Evolutionary conservation across 2,113 vertebrate species (phyloP), one percentile per base, ranked within the genome.

Genomic region (Gopherus evgoodei): DNA sequence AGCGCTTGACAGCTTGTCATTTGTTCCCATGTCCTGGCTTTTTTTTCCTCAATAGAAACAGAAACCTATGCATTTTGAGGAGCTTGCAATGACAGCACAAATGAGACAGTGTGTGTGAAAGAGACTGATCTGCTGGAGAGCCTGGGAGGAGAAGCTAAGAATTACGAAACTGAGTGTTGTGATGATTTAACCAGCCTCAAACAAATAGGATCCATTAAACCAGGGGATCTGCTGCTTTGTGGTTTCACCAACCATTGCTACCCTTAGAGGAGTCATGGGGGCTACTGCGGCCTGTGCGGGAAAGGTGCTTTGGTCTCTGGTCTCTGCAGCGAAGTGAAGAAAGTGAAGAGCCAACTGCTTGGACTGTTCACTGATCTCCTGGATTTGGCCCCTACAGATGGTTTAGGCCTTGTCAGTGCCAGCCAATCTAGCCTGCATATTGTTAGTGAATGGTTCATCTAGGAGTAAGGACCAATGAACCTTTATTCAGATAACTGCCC

Each of bases 1-100:
- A 95, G 2, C 1, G 86, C 89, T 94, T 95, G 94, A 97, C 90
- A 96, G 82, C 75, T 96, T 84, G 95, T 97, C 11, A 89, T 96
- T 96, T 95, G 84, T 92, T 94, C 50, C 91, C 24, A 54, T 57
- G 81, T 65, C 82, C 94, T 52, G 90, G 88, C 56, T 49, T 3
- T 56, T 27, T 27, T 25, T 10, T 17, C 47, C 16, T 17, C 93
- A 95, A 95, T 4, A 88, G 62, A 83, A 93, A 88, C 88, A 87
- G 24, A 87, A 95, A 89, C 31, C 49, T 79, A 81, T 84, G 17
- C 80, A 84, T 89, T 91, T 87, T 92, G 90, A 90, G 85, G 53
- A 93, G 85, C 22, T 91, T 31, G 54, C 91, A 91, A 89, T 69
- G 82, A 89, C 38, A 89, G 90, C 69, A 87, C 5, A 84, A 65